Evolutionary conservation across 2,113 vertebrate genomes (phyloP).

Genomic region (Agelaius tricolor): DNA sequence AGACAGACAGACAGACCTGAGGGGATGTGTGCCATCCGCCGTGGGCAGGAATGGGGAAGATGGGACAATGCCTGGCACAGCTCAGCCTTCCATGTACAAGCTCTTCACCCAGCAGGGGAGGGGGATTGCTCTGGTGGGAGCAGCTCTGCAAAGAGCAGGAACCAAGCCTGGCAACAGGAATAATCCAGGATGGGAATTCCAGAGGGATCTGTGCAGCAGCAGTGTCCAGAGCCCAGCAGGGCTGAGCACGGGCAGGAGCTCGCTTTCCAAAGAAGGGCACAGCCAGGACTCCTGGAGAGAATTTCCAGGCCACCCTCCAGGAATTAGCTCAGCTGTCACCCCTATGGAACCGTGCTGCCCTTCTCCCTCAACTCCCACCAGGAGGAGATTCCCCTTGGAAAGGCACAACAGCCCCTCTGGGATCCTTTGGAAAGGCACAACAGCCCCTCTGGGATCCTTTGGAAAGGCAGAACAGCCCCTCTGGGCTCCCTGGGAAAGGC

Average conservation of each 20-base stretch:
- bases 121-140: fast-evolving
- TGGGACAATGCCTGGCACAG: fast-evolving
- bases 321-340: not conserved
- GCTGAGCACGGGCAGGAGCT: not conserved
- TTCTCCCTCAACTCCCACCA: not conserved
- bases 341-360: fast-evolving
- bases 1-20: not conserved
- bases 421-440: too few species aligned
- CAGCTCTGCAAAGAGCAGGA: not conserved
- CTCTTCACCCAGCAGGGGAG: not conserved
- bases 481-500: too few species aligned
- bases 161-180: fast-evolving
- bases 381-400: too few species aligned
- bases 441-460: too few species aligned
- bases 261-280: constrained; percentile 55
- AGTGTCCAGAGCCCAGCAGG: not conserved
- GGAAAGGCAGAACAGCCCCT: too few species aligned
- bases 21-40: fast-evolving
- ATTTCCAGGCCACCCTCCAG: constrained; percentile 54
- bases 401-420: too few species aligned
- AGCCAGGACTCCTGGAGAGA: not conserved
- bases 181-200: not conserved
- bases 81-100: fast-evolving
- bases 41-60: fast-evolving
- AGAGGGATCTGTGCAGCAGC: not conserved